Evolutionary conservation across 2,113 vertebrate species (phyloP), one percentile per base, ranked within the genome.

Genomic region (Microtus oregoni): DNA sequence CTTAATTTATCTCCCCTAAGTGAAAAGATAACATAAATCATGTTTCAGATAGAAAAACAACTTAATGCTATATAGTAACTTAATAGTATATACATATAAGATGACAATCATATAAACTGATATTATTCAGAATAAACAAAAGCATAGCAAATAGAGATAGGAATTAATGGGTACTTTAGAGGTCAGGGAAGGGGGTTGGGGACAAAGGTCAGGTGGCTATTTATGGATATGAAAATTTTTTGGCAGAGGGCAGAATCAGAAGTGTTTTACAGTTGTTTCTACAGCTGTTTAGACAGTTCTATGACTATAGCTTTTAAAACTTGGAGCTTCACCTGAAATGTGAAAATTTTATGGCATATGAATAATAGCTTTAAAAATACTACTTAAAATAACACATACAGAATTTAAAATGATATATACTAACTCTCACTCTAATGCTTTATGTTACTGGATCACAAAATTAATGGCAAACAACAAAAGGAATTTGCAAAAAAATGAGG

Each of bases 1-100:
- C 44, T 78, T 75, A 95, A 93, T 95, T 92, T 79, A 93, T 91
- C 15, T n/a, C n/a, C 68, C 22, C 88, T 38, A 95, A 91, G n/a
- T 89, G 28, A 86, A n/a, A n/a, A 28, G 94, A 89, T 65, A 89
- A 70, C 28, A 91, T 77, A 92, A 91, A 41, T 85, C 91, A 85
- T 67, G 77, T 82, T 92, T 89, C 44, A 91, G 61, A 92, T 41
- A 52, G 70, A 32, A 97, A 90, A 86, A 7, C 50, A 92, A 82
- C 67, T 94, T 86, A 28, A 67, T 79, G 82, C 38, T 95, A 93
- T 65, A 88, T 3, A 87, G 15, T 55, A 86, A 88, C 17, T 92
- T 50, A 95, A 78, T 38, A 67, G 19, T 55, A 77, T 32, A 86
- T 35, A 73, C 22, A 76, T 76, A 86, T 63, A 58, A 91, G 10